phyloP scores from a whole-genome alignment of 2,113 vertebrate genomes.

The Sminthopsis crassicaudata region DNA sequence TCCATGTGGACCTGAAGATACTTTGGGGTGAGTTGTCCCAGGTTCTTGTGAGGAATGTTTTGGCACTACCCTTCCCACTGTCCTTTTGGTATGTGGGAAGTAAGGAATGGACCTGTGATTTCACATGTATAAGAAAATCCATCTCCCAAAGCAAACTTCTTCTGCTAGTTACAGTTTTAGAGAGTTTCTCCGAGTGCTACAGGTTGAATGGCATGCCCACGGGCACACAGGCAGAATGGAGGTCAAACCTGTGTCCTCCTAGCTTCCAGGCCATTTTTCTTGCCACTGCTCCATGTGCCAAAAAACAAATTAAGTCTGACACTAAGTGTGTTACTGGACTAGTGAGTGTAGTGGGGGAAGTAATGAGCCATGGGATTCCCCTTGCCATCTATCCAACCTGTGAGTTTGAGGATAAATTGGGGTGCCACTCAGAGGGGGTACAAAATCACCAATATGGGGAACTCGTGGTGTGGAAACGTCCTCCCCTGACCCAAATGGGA shows the following conservation, averaged over 20 bases:
- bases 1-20: not conserved
- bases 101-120: not conserved
- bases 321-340: not conserved
- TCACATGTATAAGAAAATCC: not conserved
- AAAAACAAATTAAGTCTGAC: not conserved
- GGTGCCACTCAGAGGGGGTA: not conserved
- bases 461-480: not conserved
- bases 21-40: not conserved
- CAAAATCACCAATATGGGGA: not conserved
- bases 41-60: not conserved
- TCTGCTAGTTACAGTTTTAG: not conserved
- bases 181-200: not conserved
- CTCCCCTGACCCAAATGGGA: not conserved
- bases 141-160: not conserved
- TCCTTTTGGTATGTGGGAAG: not conserved
- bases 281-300: not conserved
- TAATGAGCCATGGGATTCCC: not conserved
- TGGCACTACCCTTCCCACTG: not conserved
- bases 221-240: not conserved
- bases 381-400: not conserved
- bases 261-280: not conserved
- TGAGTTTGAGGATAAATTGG: not conserved
- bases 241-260: not conserved
- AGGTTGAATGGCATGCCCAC: not conserved
- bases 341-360: not conserved